Base-by-base conservation (phyloP, 2,113 vertebrate species). In the Struthio camelus region DNA sequence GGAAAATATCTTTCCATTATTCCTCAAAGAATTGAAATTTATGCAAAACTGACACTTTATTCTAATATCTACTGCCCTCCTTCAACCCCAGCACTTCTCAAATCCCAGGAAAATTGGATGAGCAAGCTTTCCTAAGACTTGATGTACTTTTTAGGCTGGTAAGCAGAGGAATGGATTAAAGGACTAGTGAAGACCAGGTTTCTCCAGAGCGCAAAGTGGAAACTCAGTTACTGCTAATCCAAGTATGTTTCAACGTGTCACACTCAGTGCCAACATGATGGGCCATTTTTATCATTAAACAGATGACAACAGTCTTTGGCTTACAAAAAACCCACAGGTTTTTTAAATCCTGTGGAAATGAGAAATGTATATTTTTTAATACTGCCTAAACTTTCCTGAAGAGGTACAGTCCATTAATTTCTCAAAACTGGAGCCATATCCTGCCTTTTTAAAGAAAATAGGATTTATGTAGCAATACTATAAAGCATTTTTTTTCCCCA, bases 1-100 rank as follows among this genome's bases (percentile, higher is more conserved):
- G 50, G 28, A 91, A 93, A 77, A 38, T 67, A 18, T 44, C 87
- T 85, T 67, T 61, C 67, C 38, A 30, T 79, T 77, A 88, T 79
- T 90, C 58, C 71, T 80, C 6, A 25, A 80, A 85, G 78, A 59
- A 91, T 72, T 62, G 59, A 50, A 54, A 82, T 89, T 42, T 64
- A 89, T 72, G 75, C 79, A 82, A 82, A 92, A 76, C 24, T 28
- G 62, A 77, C 50, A 42, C 66, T 85, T 85, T 30, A 85, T 58
- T 70, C 61, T 53, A 25, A 64, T 10, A 46, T 87, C 87, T 69
- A 32, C 6, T 36, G 58, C 62, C 79, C 30, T 56, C 84, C 73
- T 66, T 71, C 62, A 64, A 11, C 18, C 44, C 59, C 2, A 2
- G 32, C 24, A 46, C 50, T 48, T 17, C 54, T 42, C 50, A 66